Conservation (phyloP, 2,113 vertebrate genomes). For the Cyanistes caeruleus region DNA sequence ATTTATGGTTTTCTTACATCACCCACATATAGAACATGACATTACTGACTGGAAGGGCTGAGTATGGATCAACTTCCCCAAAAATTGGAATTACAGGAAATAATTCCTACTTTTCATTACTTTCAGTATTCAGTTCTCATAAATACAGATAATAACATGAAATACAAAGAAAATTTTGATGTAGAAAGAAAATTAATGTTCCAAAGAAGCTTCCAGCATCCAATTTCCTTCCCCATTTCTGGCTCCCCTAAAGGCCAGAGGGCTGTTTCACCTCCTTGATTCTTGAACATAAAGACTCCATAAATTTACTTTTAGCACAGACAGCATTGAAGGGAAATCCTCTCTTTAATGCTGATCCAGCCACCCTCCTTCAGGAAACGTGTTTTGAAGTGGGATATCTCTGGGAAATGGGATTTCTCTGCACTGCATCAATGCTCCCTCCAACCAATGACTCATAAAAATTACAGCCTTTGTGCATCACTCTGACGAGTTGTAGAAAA, state of each 20-base stretch:
- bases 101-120: not conserved
- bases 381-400: not conserved
- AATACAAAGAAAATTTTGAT: not conserved
- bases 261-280: not conserved
- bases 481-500: not conserved
- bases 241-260: not conserved
- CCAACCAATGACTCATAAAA: slow-evolving; percentile 38
- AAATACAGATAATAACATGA: not conserved
- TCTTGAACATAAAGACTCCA: not conserved
- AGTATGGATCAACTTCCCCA: fast-evolving
- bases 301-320: not conserved
- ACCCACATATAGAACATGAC: fast-evolving
- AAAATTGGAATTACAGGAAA: not conserved
- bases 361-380: not conserved
- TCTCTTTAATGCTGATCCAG: slow-evolving; percentile 1
- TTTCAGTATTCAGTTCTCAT: not conserved
- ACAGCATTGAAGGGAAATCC: not conserved
- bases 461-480: not conserved
- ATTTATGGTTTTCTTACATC: not conserved
- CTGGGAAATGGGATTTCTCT: slow-evolving; percentile 21
- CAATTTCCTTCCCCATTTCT: not conserved
- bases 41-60: not conserved
- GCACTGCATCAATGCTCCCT: not conserved
- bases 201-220: not conserved
- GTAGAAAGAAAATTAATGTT: not conserved